These are phyloP conservation scores for Lamprologus callipterus DNA, from an alignment of 2,113 vertebrate genomes.

Conservation along the genomic window DNA sequence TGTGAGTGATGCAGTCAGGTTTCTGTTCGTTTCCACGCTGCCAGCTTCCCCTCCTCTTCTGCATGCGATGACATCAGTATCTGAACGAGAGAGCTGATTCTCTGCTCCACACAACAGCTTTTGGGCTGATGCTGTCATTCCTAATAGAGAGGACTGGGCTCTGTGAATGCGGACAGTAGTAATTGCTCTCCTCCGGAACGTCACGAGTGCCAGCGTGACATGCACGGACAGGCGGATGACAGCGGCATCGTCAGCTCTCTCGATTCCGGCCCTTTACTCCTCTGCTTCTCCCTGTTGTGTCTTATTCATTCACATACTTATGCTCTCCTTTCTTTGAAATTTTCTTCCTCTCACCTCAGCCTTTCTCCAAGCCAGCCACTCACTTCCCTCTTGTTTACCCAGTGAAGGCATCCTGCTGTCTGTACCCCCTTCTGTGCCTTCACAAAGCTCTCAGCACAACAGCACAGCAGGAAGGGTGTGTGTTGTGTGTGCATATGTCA, in stretches of 20 bases:
- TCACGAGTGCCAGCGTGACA: neutral
- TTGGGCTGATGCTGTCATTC: constrained; percentile 17
- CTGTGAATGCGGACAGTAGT: neutral
- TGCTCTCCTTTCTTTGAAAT: neutral
- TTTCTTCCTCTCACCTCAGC: neutral
- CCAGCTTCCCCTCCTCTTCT: neutral
- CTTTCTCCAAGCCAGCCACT: neutral
- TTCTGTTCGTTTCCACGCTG: neutral
- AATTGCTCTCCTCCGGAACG: constrained; percentile 12
- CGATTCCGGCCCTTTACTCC: neutral
- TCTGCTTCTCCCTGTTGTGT: neutral
- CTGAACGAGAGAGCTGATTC: neutral
- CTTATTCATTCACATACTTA: neutral
- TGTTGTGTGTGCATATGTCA: neutral
- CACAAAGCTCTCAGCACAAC: neutral
- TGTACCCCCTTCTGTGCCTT: neutral
- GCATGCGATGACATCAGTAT: neutral
- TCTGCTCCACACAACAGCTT: neutral
- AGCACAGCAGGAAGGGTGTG: neutral
- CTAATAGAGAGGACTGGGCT: constrained; percentile 5
- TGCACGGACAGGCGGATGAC: constrained; percentile 10
- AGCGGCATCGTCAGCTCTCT: neutral
- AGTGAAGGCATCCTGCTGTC: neutral
- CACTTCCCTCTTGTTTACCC: constrained; percentile 11
- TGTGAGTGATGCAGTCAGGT: neutral